Evolutionary conservation across 2,888 invertebrate species (phyloP), one percentile per base, ranked within the genome.

Genomic region (Arrhopalites spinosus): DNA sequence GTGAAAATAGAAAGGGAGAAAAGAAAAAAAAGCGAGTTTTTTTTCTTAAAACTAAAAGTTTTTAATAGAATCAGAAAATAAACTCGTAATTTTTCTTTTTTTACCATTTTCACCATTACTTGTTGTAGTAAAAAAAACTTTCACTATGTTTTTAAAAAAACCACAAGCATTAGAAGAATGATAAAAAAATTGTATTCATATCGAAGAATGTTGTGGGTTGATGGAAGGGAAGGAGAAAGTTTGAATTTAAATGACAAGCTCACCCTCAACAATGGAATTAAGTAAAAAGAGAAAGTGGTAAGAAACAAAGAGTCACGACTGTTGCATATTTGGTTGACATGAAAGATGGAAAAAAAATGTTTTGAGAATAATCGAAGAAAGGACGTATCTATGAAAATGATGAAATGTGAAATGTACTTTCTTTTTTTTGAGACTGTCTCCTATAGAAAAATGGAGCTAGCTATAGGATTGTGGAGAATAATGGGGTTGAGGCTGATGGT

Each of bases 31-130:
- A 78, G 25, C 11, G n/a, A n/a, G n/a, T n/a, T n/a, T n/a, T n/a
- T n/a, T 17, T 59, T 20, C 23, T 2, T 23, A 20, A 7, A 23
- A 59, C 20, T 20, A 59, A 59, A 59, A 76, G 79, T 80, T 80
- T 79, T 79, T 80, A 80, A 80, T 80, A 79, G 78, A 80, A 80
- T 36, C 36, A 36, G 76, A 78, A 80, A 80, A 80, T 80, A 78
- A 77, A 77, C 77, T 78, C 80, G 79, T 80, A 80, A 79, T 79
- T 79, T 79, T 73, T 75, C 67, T 45, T 43, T n/a, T n/a, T 36
- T 36, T 36, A 36, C 36, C 36, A 11, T 11, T 36, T 53, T 17
- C 20, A 3, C 53, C 53, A 17, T 8, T 17, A 5, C 20, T 15
- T 5, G 53, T 5, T 5, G 11, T 7, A 36, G 36, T 36, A 3